Base-by-base conservation (phyloP, 2,888 invertebrate genomes). In the Branchipolynoe longqiensis region DNA sequence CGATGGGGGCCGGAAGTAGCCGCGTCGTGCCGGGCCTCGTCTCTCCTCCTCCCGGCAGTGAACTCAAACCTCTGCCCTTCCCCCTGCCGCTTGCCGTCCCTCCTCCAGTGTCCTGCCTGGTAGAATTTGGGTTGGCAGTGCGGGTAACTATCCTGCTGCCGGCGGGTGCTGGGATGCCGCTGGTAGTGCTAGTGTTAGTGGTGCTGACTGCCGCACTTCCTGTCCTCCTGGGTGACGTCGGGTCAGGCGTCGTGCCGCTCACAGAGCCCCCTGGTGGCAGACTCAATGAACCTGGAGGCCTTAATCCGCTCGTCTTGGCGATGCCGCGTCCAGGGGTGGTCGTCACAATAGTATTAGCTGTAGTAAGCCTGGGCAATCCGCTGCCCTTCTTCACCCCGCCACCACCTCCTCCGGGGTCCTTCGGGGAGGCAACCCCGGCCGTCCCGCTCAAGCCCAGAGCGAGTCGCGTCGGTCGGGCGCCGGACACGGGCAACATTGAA, bases 291-390 rank as follows among this genome's bases (percentile, higher is more conserved):
- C 62, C 62, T 62, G 69, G 69, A 3, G 18, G 69, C n/a, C 69
- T 33, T 22, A 69, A 38, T 14, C 69, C 69, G 36, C 69, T 69
- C 14, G 69, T 36, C 69, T 69, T 48, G 14, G n/a, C n/a, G n/a
- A 25, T 22, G 4, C 78, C 28, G 28, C 48, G 78, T 14, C 41
- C 48, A 14, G 78, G 48, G 41, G 78, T 78, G 6, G 62, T 62
- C 3, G 78, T 78, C 31, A 78, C 2, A 12, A 48, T 78, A 8
- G 78, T 78, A 28, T 54, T 78, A 33, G 78, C 78, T n/a, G 78
- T 78, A 18, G 78, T 48, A 25, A 78, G 48, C 1, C 78, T 25
- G 28, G 78, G 78, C 25, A 78, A 48, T 22, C 78, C 78, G 33
- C 41, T 54, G 25, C 78, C 78, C 31, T 78, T 78, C 31, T 48